Conservation (phyloP, 2,888 invertebrate species). For the Oxycera nigricornis region DNA sequence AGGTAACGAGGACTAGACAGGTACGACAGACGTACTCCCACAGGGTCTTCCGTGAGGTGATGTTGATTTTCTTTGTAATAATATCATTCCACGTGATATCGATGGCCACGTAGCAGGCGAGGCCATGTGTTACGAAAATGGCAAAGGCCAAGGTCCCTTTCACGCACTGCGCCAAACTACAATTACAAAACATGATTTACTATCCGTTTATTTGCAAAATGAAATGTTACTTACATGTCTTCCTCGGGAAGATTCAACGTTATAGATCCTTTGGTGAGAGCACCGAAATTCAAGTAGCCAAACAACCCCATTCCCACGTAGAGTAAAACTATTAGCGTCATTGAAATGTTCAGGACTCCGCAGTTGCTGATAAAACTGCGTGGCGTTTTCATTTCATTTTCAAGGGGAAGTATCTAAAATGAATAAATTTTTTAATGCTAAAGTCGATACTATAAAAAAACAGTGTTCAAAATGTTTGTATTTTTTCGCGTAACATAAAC, state of each 20-base stretch:
- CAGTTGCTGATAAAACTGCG: slow-evolving; percentile 78
- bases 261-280: slow-evolving; percentile 75
- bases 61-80: slow-evolving; percentile 67
- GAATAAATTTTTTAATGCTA: not conserved
- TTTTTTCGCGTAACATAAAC: no score
- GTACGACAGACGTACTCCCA: slow-evolving; percentile 85
- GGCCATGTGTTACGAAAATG: slow-evolving; percentile 89
- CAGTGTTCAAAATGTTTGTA: no score
- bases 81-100: slow-evolving; percentile 90
- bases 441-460: no score
- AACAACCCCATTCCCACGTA: slow-evolving; percentile 90
- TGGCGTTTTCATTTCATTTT: slow-evolving; percentile 93
- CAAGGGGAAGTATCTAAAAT: slow-evolving; percentile 83
- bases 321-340: slow-evolving; percentile 81
- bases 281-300: slow-evolving; percentile 88
- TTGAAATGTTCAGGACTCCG: slow-evolving; percentile 85
- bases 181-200: slow-evolving; percentile 48
- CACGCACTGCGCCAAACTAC: slow-evolving; percentile 74
- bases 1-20: slow-evolving; percentile 78
- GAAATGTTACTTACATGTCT: slow-evolving; percentile 66
- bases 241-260: slow-evolving; percentile 81
- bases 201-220: not conserved
- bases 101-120: slow-evolving; percentile 95
- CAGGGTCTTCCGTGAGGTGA: slow-evolving; percentile 67
- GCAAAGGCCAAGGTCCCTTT: slow-evolving; percentile 77